Conservation (phyloP, 1,140 invertebrate species). For the Drosophila nigromelanica region DNA sequence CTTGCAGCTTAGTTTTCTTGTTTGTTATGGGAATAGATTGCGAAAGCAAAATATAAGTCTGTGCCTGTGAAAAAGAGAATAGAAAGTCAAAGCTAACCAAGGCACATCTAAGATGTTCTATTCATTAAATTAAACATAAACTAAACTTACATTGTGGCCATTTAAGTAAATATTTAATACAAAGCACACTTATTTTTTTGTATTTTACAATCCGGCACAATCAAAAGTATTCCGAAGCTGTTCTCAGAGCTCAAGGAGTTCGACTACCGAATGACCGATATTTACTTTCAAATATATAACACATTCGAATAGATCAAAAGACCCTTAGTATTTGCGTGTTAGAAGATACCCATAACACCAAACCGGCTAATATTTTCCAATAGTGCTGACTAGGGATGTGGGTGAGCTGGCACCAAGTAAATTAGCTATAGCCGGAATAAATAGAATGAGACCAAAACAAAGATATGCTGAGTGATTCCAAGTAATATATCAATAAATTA, state of each 20-base stretch:
- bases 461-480: slow-evolving; percentile 81
- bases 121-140: too few species aligned
- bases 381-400: background rate
- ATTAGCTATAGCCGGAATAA: slow-evolving; percentile 63
- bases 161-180: background rate
- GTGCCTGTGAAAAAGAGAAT: too few species aligned
- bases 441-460: slow-evolving; percentile 52
- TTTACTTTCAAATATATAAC: background rate
- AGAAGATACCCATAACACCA: background rate
- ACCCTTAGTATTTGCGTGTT: background rate
- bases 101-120: too few species aligned
- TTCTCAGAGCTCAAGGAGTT: background rate
- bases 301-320: slow-evolving; percentile 1
- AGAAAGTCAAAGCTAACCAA: too few species aligned
- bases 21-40: background rate
- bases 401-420: slow-evolving; percentile 41
- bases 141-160: too few species aligned
- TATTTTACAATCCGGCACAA: background rate
- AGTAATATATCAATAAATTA: slow-evolving; percentile 82
- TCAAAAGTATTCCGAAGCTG: background rate
- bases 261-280: background rate
- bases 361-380: background rate
- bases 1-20: slow-evolving; percentile 5
- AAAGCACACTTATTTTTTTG: background rate
- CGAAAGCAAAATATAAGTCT: too few species aligned